phyloP scores from a whole-genome alignment of 2,888 invertebrate species.

The Drepana falcataria region DNA sequence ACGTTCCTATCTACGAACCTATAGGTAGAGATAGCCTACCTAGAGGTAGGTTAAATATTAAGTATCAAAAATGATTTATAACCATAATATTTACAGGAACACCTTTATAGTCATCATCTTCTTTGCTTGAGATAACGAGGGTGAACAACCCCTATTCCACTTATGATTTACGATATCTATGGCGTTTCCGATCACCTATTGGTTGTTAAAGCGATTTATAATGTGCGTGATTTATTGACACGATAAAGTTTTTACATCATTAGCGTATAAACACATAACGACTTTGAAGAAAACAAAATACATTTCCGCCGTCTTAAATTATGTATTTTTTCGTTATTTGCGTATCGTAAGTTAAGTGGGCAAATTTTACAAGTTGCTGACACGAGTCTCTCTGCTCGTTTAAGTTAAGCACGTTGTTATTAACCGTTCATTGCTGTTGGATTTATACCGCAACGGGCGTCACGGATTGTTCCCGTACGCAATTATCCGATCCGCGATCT shows the following conservation, averaged over 20 bases:
- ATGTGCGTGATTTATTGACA: constrained; percentile 65
- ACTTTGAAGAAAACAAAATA: constrained; percentile 2
- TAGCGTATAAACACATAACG: constrained; percentile 26
- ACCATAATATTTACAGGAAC: constrained; percentile 23
- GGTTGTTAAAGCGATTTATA: constrained; percentile 68
- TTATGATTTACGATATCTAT: constrained; percentile 55
- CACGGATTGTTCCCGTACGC: constrained; percentile 64
- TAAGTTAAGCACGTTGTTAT: constrained; percentile 64
- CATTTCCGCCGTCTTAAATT: neutral
- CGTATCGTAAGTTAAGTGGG: constrained; percentile 32
- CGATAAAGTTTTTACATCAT: constrained; percentile 57
- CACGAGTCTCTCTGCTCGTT: constrained; percentile 56
- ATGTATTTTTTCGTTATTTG: constrained; percentile 8
- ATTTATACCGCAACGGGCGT: constrained; percentile 62
- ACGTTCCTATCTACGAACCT: too few relatives aligned
- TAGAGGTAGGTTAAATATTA: too few relatives aligned
- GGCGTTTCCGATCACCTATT: constrained; percentile 27
- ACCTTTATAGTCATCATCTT: constrained; percentile 35
- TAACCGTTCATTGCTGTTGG: constrained; percentile 65
- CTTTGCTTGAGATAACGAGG: constrained; percentile 25
- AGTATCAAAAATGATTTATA: neutral
- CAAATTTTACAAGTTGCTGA: constrained; percentile 54
- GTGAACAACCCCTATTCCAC: constrained; percentile 50
- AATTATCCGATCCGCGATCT: constrained; percentile 71
- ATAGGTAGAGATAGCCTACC: too few relatives aligned